Base-by-base conservation (phyloP, 2,113 vertebrate genomes). In the Protobothrops flavoviridis region DNA sequence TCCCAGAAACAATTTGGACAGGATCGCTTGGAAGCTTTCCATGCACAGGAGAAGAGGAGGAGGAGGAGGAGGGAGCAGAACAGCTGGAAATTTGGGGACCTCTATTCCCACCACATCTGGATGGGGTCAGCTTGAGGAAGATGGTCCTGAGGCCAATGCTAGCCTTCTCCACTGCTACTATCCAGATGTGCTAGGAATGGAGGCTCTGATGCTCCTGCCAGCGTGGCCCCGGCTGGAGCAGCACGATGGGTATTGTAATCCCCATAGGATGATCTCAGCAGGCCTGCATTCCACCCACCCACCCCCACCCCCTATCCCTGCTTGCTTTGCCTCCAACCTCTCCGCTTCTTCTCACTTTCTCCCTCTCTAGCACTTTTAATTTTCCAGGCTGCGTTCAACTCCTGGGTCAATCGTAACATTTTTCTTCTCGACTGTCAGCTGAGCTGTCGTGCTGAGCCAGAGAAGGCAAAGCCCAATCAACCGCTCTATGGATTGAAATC, bases 401-500 rank as follows among this genome's bases (percentile, higher is more conserved):
- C 90, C 92, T 91, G 94, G 92, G 93, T 93, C 94, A 95, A 93
- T 91, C 93, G 87, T 94, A 93, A 95, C 94, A 95, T 95, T 96
- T 96, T 95, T 95, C 95, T 95, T 96, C 95, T 93, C 91, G 85
- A 86, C 94, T 96, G 96, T 92, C 96, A 95, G 90, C 94, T 53
- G 45, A 89, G 90, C 88, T 92, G 33, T 90, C 89, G 89, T 59
- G 92, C 94, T 50, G 89, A 90, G 94, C 91, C 94, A 74, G 94
- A 87, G 90, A 93, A 91, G 86, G 94, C 92, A 90, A 93, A 94
- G 92, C 91, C 92, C 94, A 94, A 93, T 93, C 95, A 94, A 93
- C 91, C 93, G 91, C 90, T 93, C 93, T 94, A 93, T 94, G 93
- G 95, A 95, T 95, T 95, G 95, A 94, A 96, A 94, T 94, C 94